Evolutionary conservation across 2,113 vertebrate genomes (phyloP).

Genomic region (Phyllopteryx taeniolatus): DNA sequence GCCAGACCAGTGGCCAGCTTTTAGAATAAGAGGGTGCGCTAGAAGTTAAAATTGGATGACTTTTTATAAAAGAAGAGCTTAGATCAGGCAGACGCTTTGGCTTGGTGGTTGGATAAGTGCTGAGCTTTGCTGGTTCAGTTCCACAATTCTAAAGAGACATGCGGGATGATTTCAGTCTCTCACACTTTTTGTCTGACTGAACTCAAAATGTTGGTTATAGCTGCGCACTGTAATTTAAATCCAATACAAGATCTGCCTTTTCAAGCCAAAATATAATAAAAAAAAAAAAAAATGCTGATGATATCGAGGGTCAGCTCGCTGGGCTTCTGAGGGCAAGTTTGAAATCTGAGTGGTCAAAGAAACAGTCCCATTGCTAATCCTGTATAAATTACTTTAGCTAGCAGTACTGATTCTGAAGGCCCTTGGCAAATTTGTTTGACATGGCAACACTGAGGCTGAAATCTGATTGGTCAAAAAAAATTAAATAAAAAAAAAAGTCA

Average conservation of each 20-base stretch:
- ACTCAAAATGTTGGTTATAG: background rate
- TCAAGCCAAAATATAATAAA: background rate
- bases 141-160: background rate
- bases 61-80: background rate
- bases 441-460: too few species aligned
- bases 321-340: too few species aligned
- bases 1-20: constrained; percentile 2
- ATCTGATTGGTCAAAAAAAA: too few species aligned
- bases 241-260: background rate
- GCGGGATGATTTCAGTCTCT: constrained; percentile 1
- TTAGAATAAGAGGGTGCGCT: constrained; percentile 21
- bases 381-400: too few species aligned
- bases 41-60: constrained; percentile 1
- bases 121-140: background rate
- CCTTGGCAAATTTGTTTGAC: too few species aligned
- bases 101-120: background rate
- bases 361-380: too few species aligned
- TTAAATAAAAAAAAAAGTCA: too few species aligned
- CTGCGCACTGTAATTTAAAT: background rate
- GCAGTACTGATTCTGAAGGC: too few species aligned
- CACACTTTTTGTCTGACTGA: constrained; percentile 4
- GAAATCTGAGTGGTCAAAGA: too few species aligned
- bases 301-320: too few species aligned
- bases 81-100: constrained; percentile 15
- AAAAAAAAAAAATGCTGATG: too few species aligned